Evolutionary conservation across 2,797 vertebrate genomes (phyloP), one percentile per base, ranked within the genome.

Genomic region (Muscicapa striata): DNA sequence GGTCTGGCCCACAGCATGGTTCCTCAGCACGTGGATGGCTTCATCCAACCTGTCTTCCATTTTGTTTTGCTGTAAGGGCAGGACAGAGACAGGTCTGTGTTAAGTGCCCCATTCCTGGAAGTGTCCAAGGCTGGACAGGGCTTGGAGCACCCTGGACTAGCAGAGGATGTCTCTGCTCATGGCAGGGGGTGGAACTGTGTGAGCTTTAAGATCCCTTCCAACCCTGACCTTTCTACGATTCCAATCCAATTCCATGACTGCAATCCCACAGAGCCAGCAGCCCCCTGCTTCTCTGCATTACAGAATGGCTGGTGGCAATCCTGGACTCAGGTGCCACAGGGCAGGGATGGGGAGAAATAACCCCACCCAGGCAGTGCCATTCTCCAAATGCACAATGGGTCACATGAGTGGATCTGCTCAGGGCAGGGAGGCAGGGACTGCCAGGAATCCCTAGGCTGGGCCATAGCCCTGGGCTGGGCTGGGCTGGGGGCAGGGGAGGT

Each of bases 21-120:
- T 99, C 80, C 99, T 98, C 89, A 99, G 98, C 81, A 99, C 99
- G 1, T 99, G 99, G 93, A 99, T 99, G 83, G 99, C 99, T 97
- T 99, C 99, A 24, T 99, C 99, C 97, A 99, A 98, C 94, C 98
- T 98, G 95, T 99, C 99, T 95, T 99, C 99, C 98, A 99, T 98
- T 98, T 99, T 99, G 98, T 98, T 99, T 97, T 99, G 99, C 98
- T 98, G 91, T 11, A 84, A 58, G 52, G 83, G 69, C 17, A 62
- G 51, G 87, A 85, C 22, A 76, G 13, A 63, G 59, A 66, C 46
- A 72, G 40, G 18, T 54, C 17, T 64, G 59, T 46, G 73, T 66
- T 72, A 72, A 24, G 22, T 54, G 66, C 18, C 10, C 34, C 30
- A 41, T 15, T 46, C 66, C 34, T 78, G 34, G 4, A 36, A 32